Base-by-base conservation (phyloP, 1,140 invertebrate species). In the Forficula auricularia region DNA sequence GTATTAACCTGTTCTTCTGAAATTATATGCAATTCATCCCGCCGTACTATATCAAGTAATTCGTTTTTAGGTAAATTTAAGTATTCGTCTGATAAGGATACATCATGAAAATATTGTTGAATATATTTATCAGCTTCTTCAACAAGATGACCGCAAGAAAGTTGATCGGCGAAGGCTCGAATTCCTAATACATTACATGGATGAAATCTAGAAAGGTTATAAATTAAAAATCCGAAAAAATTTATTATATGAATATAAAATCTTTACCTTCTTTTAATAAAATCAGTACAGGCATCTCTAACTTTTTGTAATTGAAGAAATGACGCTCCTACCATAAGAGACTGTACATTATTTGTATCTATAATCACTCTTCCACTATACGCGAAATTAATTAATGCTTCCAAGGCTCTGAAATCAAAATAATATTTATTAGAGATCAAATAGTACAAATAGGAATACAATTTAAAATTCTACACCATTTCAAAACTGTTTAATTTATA, bases 181-280 rank as follows among this genome's bases (percentile, higher is more conserved):
- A 89, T 78, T 2, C 83, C 82, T 39, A 91, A 57, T n/a, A 84
- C 84, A 63, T 90, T 89, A 44, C 79, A 71, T 1, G 82, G 80
- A 53, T 84, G 75, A 50, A 90, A 73, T 54, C 82, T 80, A 42
- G 12, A 20, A 57, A 44, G 42, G 14, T 43, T 33, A 50, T 22
- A n/a, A 42, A 40, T 20, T 10, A 40, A 38, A 47, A 13, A 37
- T 19, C 18, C 40, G 13, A 2, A 7, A 45, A 35, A 12, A 19
- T 22, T 19, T 38, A 7, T 43, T 8, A 10, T 10, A 3, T 9
- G 33, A 42, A 32, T 14, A 27, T 44, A 31, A 44, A 8, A 32
- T 38, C 42, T 35, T 51, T 54, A 73, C 70, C 71, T 70, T 54
- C 72, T 73, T 49, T 80, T 78, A 20, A 89, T 61, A 57, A 85